These are phyloP conservation scores for Antechinus flavipes DNA, from an alignment of 2,113 vertebrate species.

Conservation along the genomic window DNA sequence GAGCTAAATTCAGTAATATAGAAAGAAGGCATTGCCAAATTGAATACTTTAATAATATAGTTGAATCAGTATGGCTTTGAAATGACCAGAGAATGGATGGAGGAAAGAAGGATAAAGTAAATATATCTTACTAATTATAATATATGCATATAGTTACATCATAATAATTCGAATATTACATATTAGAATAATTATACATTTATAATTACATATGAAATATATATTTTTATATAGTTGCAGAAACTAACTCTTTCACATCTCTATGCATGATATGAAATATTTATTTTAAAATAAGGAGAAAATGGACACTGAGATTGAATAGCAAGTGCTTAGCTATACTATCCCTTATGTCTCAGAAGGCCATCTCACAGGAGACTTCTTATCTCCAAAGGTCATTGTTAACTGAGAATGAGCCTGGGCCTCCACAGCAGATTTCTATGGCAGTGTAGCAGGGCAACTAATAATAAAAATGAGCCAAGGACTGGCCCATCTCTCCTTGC, in stretches of 20 bases:
- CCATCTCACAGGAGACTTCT: no score
- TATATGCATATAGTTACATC: neutral
- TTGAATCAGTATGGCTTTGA: conserved; percentile 44
- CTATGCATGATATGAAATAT: neutral
- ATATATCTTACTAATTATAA: conserved; percentile 3
- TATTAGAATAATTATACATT: neutral
- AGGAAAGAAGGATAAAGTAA: neutral
- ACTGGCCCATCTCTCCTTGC: no score
- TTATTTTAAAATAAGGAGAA: neutral
- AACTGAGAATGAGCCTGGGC: no score
- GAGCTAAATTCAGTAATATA: conserved; percentile 50
- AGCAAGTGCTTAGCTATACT: no score
- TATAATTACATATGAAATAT: neutral
- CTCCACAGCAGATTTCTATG: no score
- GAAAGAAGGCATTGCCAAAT: conserved; percentile 28
- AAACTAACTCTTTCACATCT: neutral
- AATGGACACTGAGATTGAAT: no score
- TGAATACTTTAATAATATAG: conserved; percentile 51
- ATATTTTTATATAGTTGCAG: neutral
- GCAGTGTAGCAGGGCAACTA: no score
- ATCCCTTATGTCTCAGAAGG: no score
- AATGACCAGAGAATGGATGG: conserved; percentile 42
- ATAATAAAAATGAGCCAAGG: no score
- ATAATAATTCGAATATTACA: neutral
- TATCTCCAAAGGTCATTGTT: no score